phyloP scores from a whole-genome alignment of 2,113 vertebrate genomes.

The Perccottus glenii region DNA sequence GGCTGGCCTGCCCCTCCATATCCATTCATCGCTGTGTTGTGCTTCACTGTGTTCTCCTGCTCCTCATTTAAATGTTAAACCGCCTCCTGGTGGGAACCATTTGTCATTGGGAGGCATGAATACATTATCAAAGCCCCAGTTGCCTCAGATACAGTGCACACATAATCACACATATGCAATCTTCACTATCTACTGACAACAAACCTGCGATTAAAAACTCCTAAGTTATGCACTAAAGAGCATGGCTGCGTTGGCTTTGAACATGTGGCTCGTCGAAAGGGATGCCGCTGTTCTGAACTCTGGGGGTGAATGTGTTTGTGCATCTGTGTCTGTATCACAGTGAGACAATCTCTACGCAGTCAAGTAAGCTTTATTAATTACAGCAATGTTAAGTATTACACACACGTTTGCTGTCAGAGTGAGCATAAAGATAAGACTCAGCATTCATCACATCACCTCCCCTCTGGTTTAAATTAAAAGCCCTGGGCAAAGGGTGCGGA shows the following conservation, averaged over 20 bases:
- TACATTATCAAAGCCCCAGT: slow-evolving; percentile 65
- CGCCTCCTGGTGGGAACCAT: slow-evolving; percentile 61
- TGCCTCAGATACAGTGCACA: slow-evolving; percentile 28
- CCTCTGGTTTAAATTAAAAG: slow-evolving; percentile 54
- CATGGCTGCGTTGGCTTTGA: slow-evolving; percentile 38
- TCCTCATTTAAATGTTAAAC: slow-evolving; percentile 75
- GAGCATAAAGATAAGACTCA: background rate
- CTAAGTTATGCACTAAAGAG: slow-evolving; percentile 35
- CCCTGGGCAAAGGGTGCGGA: slow-evolving; percentile 32
- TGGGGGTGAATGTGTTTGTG: background rate
- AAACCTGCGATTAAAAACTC: slow-evolving; percentile 47
- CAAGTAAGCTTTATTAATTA: slow-evolving; percentile 48
- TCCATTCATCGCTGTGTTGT: slow-evolving; percentile 41
- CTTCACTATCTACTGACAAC: slow-evolving; percentile 18
- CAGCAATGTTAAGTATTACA: slow-evolving; percentile 33
- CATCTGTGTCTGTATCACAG: slow-evolving; percentile 13
- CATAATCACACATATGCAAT: slow-evolving; percentile 7
- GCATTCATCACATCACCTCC: background rate
- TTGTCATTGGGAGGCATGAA: slow-evolving; percentile 70
- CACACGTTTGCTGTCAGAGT: slow-evolving; percentile 1
- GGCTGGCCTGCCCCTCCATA: slow-evolving; percentile 23
- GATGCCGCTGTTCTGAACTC: background rate
- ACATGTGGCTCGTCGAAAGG: background rate
- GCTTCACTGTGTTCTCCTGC: slow-evolving; percentile 58
- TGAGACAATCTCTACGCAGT: slow-evolving; percentile 12